phyloP scores from a whole-genome alignment of 1,140 invertebrate species.

The Diplogasteroides magnus region DNA sequence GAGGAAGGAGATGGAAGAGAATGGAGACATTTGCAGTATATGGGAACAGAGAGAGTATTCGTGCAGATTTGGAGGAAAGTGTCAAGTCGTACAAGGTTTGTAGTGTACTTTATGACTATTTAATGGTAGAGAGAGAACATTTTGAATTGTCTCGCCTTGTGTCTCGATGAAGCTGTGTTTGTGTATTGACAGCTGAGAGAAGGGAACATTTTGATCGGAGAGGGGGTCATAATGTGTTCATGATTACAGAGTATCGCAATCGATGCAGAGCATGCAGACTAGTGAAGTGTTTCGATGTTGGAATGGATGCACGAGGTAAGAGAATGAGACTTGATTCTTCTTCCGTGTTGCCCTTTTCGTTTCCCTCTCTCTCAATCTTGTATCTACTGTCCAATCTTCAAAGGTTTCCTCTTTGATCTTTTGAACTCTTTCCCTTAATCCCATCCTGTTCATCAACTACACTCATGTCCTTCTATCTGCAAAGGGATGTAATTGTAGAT shows the following conservation, averaged over 20 bases:
- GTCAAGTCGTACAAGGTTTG: slow-evolving; percentile 33
- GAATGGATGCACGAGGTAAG: slow-evolving; percentile 71
- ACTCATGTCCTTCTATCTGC: not conserved
- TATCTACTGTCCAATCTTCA: not conserved
- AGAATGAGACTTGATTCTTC: not conserved
- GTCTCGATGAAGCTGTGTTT: too few species aligned
- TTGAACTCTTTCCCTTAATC: not conserved
- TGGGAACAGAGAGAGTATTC: slow-evolving; percentile 35
- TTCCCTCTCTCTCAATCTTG: not conserved
- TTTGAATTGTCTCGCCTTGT: too few species aligned
- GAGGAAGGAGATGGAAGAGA: not conserved
- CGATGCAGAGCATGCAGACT: slow-evolving; percentile 92
- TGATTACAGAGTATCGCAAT: slow-evolving; percentile 67
- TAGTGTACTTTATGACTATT: too few species aligned
- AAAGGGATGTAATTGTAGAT: not conserved
- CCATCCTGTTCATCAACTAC: not conserved
- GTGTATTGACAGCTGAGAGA: too few species aligned
- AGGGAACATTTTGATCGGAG: not conserved
- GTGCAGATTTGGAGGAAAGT: slow-evolving; percentile 33
- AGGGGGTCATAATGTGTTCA: not conserved
- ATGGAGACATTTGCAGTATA: slow-evolving; percentile 24
- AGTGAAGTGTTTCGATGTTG: slow-evolving; percentile 90
- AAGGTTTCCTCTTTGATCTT: not conserved
- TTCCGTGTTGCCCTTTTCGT: not conserved
- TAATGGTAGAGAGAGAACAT: too few species aligned